Percentiles rank a stretch among this genome's conserved stretches.
Conservation (phyloP, 2,113 vertebrate species). For the Protomyctophum bolini region DNA sequence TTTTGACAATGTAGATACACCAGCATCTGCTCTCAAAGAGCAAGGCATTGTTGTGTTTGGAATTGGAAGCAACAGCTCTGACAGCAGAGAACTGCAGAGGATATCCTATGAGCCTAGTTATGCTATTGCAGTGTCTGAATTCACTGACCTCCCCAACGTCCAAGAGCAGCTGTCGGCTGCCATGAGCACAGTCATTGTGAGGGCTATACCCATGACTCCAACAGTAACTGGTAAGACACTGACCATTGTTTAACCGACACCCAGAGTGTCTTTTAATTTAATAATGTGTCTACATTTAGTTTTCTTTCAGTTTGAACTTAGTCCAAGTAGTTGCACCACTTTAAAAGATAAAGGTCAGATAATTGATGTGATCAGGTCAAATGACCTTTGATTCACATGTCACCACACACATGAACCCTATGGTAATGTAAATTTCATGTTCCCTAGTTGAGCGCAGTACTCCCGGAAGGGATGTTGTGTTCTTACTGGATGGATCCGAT, state of each 20-base stretch:
- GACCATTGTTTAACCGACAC: too few species aligned
- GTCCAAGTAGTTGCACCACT: too few species aligned
- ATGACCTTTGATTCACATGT: too few species aligned
- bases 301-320: not conserved
- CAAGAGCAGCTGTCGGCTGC: conserved; percentile 41
- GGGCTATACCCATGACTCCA: not conserved
- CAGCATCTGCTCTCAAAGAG: conserved; percentile 33
- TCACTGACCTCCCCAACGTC: conserved; percentile 47
- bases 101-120: conserved; percentile 44
- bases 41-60: conserved; percentile 16
- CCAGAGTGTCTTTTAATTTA: too few species aligned
- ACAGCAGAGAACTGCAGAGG: conserved; percentile 41
- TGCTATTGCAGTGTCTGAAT: conserved; percentile 45
- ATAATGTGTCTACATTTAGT: not conserved
- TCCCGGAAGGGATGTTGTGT: too few species aligned
- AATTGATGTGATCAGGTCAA: too few species aligned
- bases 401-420: too few species aligned
- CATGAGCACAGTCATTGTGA: conserved; percentile 23
- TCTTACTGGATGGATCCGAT: too few species aligned
- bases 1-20: conserved; percentile 46
- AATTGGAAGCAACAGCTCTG: conserved; percentile 45
- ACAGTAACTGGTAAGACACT: conserved; percentile 18
- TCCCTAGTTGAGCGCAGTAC: too few species aligned
- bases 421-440: too few species aligned
- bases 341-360: too few species aligned